Evolutionary conservation across 2,888 invertebrate species (phyloP).

Genomic region (Drosophila antonietae): DNA sequence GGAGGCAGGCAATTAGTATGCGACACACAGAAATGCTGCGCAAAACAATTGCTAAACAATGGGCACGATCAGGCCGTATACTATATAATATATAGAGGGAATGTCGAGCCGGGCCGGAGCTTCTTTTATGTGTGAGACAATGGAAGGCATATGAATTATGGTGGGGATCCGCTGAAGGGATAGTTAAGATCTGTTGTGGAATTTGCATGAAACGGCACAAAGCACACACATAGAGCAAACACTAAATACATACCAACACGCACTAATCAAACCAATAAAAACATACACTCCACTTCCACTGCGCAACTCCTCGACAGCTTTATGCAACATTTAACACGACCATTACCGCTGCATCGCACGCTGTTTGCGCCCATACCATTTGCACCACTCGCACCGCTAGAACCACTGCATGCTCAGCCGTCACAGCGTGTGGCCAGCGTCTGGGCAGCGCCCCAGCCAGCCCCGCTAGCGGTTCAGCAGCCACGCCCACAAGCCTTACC

Average conservation of each 20-base stretch:
- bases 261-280: slow-evolving; percentile 12
- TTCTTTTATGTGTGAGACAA: slow-evolving; percentile 70
- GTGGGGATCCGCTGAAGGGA: slow-evolving; percentile 41
- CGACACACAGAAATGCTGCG: slow-evolving; percentile 65
- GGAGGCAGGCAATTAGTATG: slow-evolving; percentile 58
- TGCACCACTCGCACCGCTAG: slow-evolving; percentile 74
- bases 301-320: slow-evolving; percentile 63
- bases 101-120: slow-evolving; percentile 37
- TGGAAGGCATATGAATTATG: slow-evolving; percentile 76
- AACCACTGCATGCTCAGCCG: slow-evolving; percentile 66
- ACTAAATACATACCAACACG: slow-evolving; percentile 14
- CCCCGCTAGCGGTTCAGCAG: slow-evolving; percentile 56
- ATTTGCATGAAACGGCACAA: slow-evolving; percentile 56
- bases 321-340: slow-evolving; percentile 79
- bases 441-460: slow-evolving; percentile 68
- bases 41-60: slow-evolving; percentile 71
- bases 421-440: slow-evolving; percentile 68
- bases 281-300: slow-evolving; percentile 37
- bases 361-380: slow-evolving; percentile 73
- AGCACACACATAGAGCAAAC: slow-evolving; percentile 24
- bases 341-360: slow-evolving; percentile 78
- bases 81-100: slow-evolving; percentile 30
- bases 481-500: slow-evolving; percentile 31
- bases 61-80: slow-evolving; percentile 66
- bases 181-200: slow-evolving; percentile 44